Conservation (phyloP, 2,888 invertebrate species). For the Amphipyra berbera region DNA sequence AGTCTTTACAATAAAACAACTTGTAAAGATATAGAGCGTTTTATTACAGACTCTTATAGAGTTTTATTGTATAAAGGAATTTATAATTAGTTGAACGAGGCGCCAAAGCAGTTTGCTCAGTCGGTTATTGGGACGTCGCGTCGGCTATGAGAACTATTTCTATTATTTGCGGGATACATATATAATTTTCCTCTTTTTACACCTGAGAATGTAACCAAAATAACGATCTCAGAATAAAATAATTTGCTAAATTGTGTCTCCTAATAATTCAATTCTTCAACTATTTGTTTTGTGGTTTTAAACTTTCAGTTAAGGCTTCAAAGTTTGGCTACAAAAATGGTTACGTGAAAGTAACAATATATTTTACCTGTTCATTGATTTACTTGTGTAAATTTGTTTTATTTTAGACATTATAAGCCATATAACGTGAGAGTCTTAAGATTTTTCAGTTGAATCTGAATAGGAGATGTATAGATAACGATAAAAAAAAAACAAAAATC, state of each 20-base stretch:
- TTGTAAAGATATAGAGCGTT: constrained; percentile 14
- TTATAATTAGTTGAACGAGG: constrained; percentile 20
- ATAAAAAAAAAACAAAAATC: too few relatives aligned
- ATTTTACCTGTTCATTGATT: neutral
- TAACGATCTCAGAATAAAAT: constrained; percentile 39
- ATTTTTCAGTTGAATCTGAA: too few relatives aligned
- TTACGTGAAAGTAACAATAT: neutral
- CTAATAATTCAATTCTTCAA: constrained; percentile 10
- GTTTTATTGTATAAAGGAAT: neutral
- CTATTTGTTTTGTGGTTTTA: constrained; percentile 10
- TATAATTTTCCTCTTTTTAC: constrained; percentile 14
- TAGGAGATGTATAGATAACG: too few relatives aligned
- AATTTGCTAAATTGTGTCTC: constrained; percentile 25
- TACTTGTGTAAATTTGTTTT: neutral
- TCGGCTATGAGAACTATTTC: constrained; percentile 35
- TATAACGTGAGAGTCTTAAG: too few relatives aligned
- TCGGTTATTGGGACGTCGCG: constrained; percentile 3
- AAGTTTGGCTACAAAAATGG: constrained; percentile 1
- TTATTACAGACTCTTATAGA: constrained; percentile 28
- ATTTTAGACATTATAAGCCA: too few relatives aligned
- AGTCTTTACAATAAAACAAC: constrained; percentile 2
- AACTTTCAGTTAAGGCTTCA: constrained; percentile 28
- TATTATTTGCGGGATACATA: constrained; percentile 29
- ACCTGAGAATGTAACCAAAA: constrained; percentile 30
- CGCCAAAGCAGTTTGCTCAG: constrained; percentile 14